Evolutionary conservation across 1,140 invertebrate species (phyloP).

Genomic region (Ephestia elutella): DNA sequence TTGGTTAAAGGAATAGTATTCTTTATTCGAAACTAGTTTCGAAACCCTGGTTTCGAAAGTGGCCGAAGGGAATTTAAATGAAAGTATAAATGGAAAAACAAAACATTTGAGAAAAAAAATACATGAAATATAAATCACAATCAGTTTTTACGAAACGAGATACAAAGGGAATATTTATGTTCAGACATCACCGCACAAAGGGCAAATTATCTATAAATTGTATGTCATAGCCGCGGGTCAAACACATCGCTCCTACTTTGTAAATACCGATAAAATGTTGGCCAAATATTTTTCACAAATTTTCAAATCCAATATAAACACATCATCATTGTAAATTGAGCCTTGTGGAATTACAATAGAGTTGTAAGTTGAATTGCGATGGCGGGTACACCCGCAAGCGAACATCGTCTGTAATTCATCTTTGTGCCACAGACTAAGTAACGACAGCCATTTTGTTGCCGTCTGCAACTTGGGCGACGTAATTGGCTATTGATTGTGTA

Average conservation of each 20-base stretch:
- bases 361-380: neutral
- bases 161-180: neutral
- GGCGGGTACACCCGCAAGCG: neutral
- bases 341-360: neutral
- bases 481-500: neutral
- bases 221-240: neutral
- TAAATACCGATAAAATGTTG: conserved; percentile 4
- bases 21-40: too few species aligned
- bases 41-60: too few species aligned
- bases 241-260: neutral
- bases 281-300: conserved; percentile 3
- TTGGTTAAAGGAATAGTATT: too few species aligned
- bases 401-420: conserved; percentile 2
- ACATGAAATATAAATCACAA: neutral
- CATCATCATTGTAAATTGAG: neutral
- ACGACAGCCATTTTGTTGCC: neutral
- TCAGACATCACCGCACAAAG: neutral
- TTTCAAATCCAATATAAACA: neutral
- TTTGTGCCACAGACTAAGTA: neutral
- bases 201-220: neutral
- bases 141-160: neutral
- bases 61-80: too few species aligned
- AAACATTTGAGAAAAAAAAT: neutral
- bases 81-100: too few species aligned
- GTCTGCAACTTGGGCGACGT: neutral